Base-by-base conservation (phyloP, 2,888 invertebrate genomes). In the Neoaliturus tenellus region DNA sequence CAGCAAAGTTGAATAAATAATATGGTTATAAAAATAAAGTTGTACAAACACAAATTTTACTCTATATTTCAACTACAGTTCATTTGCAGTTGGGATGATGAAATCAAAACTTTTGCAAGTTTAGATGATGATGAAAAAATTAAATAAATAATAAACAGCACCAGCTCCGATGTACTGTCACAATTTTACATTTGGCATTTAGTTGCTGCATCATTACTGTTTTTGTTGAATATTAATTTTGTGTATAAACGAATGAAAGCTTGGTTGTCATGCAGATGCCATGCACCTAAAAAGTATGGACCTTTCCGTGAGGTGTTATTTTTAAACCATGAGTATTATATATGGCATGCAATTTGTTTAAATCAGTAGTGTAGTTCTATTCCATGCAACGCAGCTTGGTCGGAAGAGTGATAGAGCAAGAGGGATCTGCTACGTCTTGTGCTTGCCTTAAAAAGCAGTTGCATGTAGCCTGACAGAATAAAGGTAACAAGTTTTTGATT, bases 131-230 rank as follows among this genome's bases (percentile, higher is more conserved):
- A n/a, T n/a, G n/a, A n/a, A n/a, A n/a, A n/a, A n/a, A n/a, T n/a
- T n/a, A n/a, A n/a, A n/a, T n/a, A n/a, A n/a, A n/a, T n/a, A n/a
- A n/a, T n/a, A n/a, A n/a, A n/a, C n/a, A n/a, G n/a, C n/a, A n/a
- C n/a, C n/a, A n/a, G n/a, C n/a, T n/a, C n/a, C n/a, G n/a, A n/a
- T n/a, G n/a, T n/a, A 14, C 12, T 39, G 39, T 39, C 39, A 8
- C 20, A 6, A 51, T 51, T 6, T 55, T 23, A 55, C 3, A 23
- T 55, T 44, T 31, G 6, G 5, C 2, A 62, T 28, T 31, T 28
- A 62, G 62, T 62, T 62, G 62, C 31, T 62, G 62, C 62, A 62
- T 62, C 62, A 62, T 62, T 31, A 17, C 20, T 14, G 31, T 28
- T 23, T 28, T 28, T 17, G 31, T 28, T 31, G 14, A 5, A 20